A percentile compares a stretch with the other conserved stretches of the same genome.
phyloP scores from a whole-genome alignment of 1,140 invertebrate genomes.

The Hirudo medicinalis region DNA sequence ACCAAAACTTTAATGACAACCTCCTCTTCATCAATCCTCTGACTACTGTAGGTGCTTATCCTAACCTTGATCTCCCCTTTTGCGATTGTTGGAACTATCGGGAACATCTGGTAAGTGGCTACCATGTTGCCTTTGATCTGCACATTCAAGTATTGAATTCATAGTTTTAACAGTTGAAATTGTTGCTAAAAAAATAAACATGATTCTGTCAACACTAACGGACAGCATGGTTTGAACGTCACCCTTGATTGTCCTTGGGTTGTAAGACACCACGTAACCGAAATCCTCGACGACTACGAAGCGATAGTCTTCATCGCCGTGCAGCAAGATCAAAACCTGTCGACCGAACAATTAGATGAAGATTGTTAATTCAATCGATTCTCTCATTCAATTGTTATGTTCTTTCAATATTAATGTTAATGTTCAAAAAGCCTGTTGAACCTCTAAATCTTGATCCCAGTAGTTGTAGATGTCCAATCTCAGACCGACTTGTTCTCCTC shows the following conservation, averaged over 20 bases:
- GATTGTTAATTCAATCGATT: no score
- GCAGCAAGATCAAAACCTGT: constrained; percentile 17
- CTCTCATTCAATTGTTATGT: no score
- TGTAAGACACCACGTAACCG: constrained; percentile 21
- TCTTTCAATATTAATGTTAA: background rate
- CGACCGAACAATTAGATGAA: no score
- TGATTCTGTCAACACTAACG: background rate
- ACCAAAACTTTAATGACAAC: constrained; percentile 9
- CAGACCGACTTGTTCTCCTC: constrained; percentile 21
- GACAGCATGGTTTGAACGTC: constrained; percentile 22
- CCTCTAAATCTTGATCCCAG: constrained; percentile 22
- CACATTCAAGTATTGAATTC: background rate
- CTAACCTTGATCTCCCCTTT: constrained; percentile 10
- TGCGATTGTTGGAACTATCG: constrained; percentile 12
- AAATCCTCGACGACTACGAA: constrained; percentile 21
- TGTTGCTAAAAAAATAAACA: background rate
- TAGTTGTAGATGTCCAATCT: constrained; percentile 20
- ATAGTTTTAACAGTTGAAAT: background rate
- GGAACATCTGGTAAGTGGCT: constrained; percentile 9
- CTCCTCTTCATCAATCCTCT: constrained; percentile 16
- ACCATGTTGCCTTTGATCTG: constrained; percentile 18
- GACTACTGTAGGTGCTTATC: constrained; percentile 15
- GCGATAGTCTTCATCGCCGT: constrained; percentile 18
- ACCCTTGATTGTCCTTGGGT: constrained; percentile 10
- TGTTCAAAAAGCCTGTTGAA: background rate